Evolutionary conservation across 1,140 invertebrate species (phyloP), one percentile per base, ranked within the genome.

Genomic region (Phenacoccus solenopsis): DNA sequence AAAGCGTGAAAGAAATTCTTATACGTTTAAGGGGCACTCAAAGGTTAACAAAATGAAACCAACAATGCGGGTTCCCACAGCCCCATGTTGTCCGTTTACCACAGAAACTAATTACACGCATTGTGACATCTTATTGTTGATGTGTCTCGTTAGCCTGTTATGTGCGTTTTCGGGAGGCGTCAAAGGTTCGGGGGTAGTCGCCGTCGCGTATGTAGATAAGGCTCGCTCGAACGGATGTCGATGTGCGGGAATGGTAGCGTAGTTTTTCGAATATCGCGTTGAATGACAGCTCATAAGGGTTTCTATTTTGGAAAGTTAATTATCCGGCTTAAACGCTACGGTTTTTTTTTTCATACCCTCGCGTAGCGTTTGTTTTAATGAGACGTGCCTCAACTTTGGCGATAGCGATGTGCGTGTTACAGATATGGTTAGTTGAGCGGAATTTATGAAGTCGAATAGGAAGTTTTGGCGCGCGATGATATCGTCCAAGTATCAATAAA

Each of bases 121-220:
- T 64, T 64, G 59, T 64, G 59, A 64, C 59, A 64, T 64, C 59
- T 64, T 64, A 64, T 64, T 64, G 59, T 64, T 64, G 59, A 64
- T 64, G 30, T 13, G 59, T 64, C 59, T 64, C 59, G 59, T 64
- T 64, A 64, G 21, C 20, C 5, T 49, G 38, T 2, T 49, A 20
- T 20, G 25, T 24, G 59, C 21, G 12, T 27, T 27, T 24, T 64
- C 25, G 4, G 3, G 25, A 64, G 22, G 13, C 16, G 16, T 10
- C 22, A 25, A 64, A 64, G 59, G 59, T 9, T 64, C 59, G 10
- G 10, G 59, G 9, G 59, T 64, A 4, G 38, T 9, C 5, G 20
- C 13, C 13, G n/a, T 7, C 30, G 30, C 5, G 30, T 49, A 64
- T 64, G 59, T 27, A 64, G 59, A 64, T 64, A 20, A 24, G 59